Conservation (phyloP, 2,797 vertebrate species). For the Anableps anableps region DNA sequence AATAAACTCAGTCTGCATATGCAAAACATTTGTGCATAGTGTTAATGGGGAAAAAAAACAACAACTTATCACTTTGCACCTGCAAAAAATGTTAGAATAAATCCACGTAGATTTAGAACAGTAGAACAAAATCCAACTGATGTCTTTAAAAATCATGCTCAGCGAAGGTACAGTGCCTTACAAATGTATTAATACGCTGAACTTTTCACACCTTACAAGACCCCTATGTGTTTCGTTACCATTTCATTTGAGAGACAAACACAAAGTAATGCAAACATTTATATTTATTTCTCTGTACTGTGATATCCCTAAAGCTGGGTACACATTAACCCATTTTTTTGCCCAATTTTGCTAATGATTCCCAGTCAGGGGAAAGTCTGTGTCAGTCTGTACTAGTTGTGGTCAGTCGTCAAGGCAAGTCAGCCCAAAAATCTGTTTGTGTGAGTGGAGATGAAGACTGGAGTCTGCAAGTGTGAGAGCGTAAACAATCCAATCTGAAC, state of each 20-base stretch:
- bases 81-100: neutral
- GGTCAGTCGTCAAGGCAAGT: neutral
- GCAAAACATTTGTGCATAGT: slow-evolving; percentile 13
- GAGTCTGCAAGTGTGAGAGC: neutral
- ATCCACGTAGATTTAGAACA: neutral
- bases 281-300: neutral
- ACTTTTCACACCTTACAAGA: neutral
- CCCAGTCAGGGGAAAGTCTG: neutral
- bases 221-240: neutral
- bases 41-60: neutral
- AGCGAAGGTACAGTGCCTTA: neutral
- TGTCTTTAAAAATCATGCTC: neutral
- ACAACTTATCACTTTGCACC: neutral
- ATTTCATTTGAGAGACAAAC: neutral
- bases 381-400: neutral
- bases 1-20: slow-evolving; percentile 29
- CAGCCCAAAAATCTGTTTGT: neutral
- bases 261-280: neutral
- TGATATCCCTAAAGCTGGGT: neutral
- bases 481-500: neutral
- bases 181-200: neutral
- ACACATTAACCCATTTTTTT: neutral
- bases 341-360: neutral
- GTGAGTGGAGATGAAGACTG: neutral
- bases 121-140: neutral